Percentiles rank a stretch among this genome's conserved stretches.
phyloP scores from a whole-genome alignment of 2,888 invertebrate genomes.

The Lamellibrachia columna region DNA sequence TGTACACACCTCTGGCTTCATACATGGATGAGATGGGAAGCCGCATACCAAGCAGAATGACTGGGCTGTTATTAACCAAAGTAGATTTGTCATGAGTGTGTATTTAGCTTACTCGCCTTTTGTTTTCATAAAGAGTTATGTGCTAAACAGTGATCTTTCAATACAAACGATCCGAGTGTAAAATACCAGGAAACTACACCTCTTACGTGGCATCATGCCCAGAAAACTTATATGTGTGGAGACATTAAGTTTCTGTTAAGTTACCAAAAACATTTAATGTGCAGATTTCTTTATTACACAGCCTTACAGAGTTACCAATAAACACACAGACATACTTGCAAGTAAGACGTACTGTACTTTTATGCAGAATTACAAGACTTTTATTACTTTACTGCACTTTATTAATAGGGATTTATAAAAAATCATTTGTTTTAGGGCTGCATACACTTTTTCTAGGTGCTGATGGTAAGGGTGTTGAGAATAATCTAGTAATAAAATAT shows the following conservation, averaged over 20 bases:
- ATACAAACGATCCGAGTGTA: not conserved
- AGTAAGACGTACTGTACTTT: not conserved
- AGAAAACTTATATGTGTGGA: too few species aligned
- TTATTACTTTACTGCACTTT: not conserved
- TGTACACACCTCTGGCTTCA: too few species aligned
- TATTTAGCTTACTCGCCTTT: too few species aligned
- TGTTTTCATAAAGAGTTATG: not conserved
- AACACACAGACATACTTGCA: not conserved
- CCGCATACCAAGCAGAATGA: too few species aligned
- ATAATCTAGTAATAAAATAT: not conserved
- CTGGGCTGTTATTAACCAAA: too few species aligned
- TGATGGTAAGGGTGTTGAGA: not conserved
- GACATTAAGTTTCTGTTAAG: too few species aligned
- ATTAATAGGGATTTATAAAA: not conserved
- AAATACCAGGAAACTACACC: not conserved
- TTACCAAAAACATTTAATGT: not conserved
- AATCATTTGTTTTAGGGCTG: not conserved
- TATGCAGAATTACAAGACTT: not conserved
- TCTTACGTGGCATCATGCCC: not conserved
- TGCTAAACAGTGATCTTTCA: not conserved
- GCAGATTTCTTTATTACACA: not conserved
- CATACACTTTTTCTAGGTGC: not conserved
- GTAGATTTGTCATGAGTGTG: too few species aligned
- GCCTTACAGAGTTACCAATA: not conserved
- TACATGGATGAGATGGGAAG: too few species aligned